Base-by-base conservation (phyloP, 2,113 vertebrate genomes). In the Microtus montanus region DNA sequence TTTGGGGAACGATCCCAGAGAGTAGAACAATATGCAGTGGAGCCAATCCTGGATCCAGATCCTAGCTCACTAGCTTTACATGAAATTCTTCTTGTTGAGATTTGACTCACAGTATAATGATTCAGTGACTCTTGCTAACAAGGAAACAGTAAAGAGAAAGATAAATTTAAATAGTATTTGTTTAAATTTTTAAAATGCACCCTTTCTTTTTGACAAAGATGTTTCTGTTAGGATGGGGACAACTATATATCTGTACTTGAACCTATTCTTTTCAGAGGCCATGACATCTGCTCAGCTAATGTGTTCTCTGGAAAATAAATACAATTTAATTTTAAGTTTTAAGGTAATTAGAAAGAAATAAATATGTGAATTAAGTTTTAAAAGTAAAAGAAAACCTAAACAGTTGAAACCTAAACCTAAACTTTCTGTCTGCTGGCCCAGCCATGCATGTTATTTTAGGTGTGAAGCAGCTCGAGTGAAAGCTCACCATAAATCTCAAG, bases 371-470 rank as follows among this genome's bases (percentile, higher is more conserved):
- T 98, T 98, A 89, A 84, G 92, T 98, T 98, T 98, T 97, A 96
- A 97, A 98, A 98, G 95, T 96, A 97, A 98, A 98, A 98, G 98
- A 97, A 98, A 98, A 97, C 96, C 96, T 98, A 98, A 98, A 98
- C 97, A 98, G 93, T 96, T 97, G 96, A 96, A 97, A 96, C 77
- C 91, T 94, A 87, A 97, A 94, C 90, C 92, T 94, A 89, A 90
- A 93, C 90, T 94, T 96, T 98, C 95, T 98, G 98, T 96, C 97
- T 97, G 66, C 95, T 98, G 98, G 98, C 98, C 97, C 85, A 70
- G 96, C 66, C 91, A 49, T 30, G 14, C 11, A 35, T 98, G 98
- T 98, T 98, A 97, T 98, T 98, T 98, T 98, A 98, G 98, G 98
- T 98, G 98, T 98, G 98, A 98, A 98, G 96, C 97, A 98, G 98